These are phyloP conservation scores for Coracopsis vasa DNA, from an alignment of 2,113 vertebrate species.

Conservation along the genomic window DNA sequence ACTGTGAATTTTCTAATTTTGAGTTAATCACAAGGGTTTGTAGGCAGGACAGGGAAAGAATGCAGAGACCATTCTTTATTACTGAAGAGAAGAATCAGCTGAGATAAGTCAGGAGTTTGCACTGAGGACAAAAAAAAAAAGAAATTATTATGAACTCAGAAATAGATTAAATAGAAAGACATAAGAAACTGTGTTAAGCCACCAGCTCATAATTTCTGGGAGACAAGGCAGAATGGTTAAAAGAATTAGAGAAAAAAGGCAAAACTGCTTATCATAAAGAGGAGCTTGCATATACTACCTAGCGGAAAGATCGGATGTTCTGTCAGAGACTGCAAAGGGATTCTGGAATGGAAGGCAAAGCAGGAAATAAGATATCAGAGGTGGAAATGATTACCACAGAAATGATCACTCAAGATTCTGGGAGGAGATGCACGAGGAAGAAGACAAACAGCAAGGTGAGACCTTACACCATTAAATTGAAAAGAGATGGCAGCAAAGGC, in stretches of 20 bases:
- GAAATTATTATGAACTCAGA: not conserved
- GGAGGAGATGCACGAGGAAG: not conserved
- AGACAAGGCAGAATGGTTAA: not conserved
- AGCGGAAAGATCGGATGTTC: accelerated
- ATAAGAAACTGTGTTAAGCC: not conserved
- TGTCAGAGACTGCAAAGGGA: not conserved
- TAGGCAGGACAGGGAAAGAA: not conserved
- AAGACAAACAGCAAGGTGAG: not conserved
- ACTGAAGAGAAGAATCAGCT: not conserved
- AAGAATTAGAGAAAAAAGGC: not conserved
- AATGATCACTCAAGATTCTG: not conserved
- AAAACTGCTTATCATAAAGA: not conserved
- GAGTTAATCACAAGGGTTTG: not conserved
- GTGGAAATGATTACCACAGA: not conserved
- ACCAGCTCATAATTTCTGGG: not conserved
- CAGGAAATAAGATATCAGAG: not conserved
- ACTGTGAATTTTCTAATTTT: not conserved
- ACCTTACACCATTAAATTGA: not conserved
- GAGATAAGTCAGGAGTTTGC: not conserved
- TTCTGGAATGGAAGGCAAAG: not conserved
- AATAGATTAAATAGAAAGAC: not conserved
- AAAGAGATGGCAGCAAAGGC: not conserved
- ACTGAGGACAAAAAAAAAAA: not conserved
- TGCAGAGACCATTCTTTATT: not conserved
- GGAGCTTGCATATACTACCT: not conserved